Base-by-base conservation (phyloP, 2,888 invertebrate genomes). In the Calliphora vomitoria region DNA sequence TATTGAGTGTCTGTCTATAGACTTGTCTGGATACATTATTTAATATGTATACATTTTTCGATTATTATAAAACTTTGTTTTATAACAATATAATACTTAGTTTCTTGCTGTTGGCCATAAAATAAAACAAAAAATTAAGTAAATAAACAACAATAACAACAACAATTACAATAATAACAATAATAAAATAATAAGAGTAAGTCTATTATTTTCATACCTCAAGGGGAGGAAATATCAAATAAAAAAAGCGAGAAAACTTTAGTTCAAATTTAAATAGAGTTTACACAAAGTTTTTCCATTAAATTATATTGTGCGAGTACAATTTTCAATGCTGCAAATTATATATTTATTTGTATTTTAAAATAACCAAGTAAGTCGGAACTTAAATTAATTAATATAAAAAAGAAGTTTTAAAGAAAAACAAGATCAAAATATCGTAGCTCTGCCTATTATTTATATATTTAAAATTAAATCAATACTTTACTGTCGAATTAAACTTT, bases 191-290 rank as follows among this genome's bases (percentile, higher is more conserved):
- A 35, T 35, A 35, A 35, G 35, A 6, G 35, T 35, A 35, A 38
- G 38, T n/a, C n/a, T 58, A 11, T 58, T 58, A 13, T 11, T 25
- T 18, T 11, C 10, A 64, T 18, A 38, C 1, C 8, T 38, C 35
- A 8, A n/a, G 3, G 35, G 35, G 35, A 64, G 10, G 62, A 38
- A 62, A 62, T 35, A 35, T 4, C n/a, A 62, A 35, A 64, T 58
- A n/a, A 64, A 35, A 60, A 38, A n/a, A 38, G n/a, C 4, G n/a
- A 64, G 25, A 64, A 64, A 64, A 64, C 62, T 64, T 64, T 35
- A 64, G 38, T 38, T 10, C n/a, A 18, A 38, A 35, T 38, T 38
- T 64, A 38, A 64, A 38, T 11, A 38, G 38, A 64, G 38, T n/a
- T 38, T n/a, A 11, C 8, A 38, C 8, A 64, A 38, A 64, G 18